Evolutionary conservation across 2,888 invertebrate genomes (phyloP).

Genomic region (Iselma pallidipennis): DNA sequence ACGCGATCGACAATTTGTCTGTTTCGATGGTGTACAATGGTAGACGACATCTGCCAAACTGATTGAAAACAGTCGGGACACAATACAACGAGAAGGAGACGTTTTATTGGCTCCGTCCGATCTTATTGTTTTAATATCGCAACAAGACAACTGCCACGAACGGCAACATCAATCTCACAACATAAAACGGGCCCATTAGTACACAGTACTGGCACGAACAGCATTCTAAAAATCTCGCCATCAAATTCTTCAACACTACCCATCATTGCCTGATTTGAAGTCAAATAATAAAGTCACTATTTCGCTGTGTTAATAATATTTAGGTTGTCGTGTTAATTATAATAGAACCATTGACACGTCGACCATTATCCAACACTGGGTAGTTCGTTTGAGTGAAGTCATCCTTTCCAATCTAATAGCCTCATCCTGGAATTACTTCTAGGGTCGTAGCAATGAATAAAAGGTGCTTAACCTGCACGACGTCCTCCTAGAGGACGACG

Average conservation of each 20-base stretch:
- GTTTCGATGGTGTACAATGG: constrained; percentile 22
- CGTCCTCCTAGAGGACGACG: constrained; percentile 24
- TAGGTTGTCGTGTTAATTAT: not conserved
- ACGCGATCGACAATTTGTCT: constrained; percentile 25
- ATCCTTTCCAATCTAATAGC: constrained; percentile 17
- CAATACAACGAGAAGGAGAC: constrained; percentile 2
- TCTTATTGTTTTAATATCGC: constrained; percentile 21
- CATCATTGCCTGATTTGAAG: not conserved
- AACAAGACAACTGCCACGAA: constrained; percentile 11
- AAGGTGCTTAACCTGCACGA: constrained; percentile 29
- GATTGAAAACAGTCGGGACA: constrained; percentile 27
- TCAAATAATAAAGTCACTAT: not conserved
- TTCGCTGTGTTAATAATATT: not conserved
- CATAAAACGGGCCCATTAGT: constrained; percentile 1
- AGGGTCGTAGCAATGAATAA: constrained; percentile 27
- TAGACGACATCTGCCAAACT: constrained; percentile 28
- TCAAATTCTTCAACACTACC: not conserved
- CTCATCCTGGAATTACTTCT: constrained; percentile 23
- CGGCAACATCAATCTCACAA: constrained; percentile 1
- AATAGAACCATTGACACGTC: not conserved
- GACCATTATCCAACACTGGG: not conserved
- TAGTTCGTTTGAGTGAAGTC: not conserved
- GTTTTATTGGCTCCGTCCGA: constrained; percentile 21
- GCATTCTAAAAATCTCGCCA: not conserved
- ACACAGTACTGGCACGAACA: not conserved